Evolutionary conservation across 2,888 invertebrate species (phyloP), one percentile per base, ranked within the genome.

Genomic region (Hypomecis atomaria): DNA sequence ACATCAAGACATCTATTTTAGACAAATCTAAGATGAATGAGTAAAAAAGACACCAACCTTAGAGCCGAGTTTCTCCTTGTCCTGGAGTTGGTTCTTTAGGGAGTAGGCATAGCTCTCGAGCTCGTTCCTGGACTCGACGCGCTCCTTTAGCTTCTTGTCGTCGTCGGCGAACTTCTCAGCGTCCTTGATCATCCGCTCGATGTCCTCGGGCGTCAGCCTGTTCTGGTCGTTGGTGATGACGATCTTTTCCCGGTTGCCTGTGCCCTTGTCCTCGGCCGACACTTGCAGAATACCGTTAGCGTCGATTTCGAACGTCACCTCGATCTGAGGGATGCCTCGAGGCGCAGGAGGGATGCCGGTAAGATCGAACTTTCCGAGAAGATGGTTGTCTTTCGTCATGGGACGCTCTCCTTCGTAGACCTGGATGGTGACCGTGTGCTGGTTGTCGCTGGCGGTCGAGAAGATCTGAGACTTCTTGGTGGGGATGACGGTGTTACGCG

Each of bases 391-490:
- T 92, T 99, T 99, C 73, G 99, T 99, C 99, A 99, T 99, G 36
- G 99, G 99, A 80, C 99, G 96, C 92, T 99, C 99, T 78, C 99
- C 99, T 93, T 99, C 99, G 87, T 98, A 99, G 0, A 99, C 98
- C 90, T 98, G 98, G 86, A 99, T 99, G 73, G 99, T 99, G 58
- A 99, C 99, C 4, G 99, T 99, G 90, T 99, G 98, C 88, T 99
- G 99, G 90, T 99, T 99, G 88, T 99, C 99, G 37, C 98, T 97
- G 61, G 99, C 99, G 0, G 99, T 99, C 0, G 99, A 99, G 96
- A 99, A 99, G 85, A 99, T 98, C 92, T 99, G 99, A 0, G 98
- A 98, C 88, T 99, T 99, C 94, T 99, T 99, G 59, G 99, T 99
- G 38, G 99, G 99, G 82, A 99, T 99, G 71, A 99, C 99, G 36